Evolutionary conservation across 2,113 vertebrate genomes (phyloP).

Genomic region (Mormoops blainvillei): DNA sequence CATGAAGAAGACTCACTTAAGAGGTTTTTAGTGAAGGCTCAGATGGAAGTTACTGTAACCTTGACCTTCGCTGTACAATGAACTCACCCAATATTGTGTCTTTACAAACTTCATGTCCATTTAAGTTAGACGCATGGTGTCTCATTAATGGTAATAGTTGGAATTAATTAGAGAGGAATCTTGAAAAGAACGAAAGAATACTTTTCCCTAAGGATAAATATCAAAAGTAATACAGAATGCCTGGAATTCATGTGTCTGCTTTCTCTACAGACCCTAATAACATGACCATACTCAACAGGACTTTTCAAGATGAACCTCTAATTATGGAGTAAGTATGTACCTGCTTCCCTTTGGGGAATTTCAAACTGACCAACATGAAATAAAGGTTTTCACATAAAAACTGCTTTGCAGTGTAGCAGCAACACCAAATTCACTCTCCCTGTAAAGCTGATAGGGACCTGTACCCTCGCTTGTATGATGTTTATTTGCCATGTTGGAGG

Average conservation of each 20-base stretch:
- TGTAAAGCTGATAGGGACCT: neutral
- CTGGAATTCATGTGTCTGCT: conserved; percentile 30
- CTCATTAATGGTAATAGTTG: neutral
- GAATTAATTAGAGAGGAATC: neutral
- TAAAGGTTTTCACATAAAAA: neutral
- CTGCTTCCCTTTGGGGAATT: conserved; percentile 18
- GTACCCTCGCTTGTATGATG: neutral
- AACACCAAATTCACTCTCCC: neutral
- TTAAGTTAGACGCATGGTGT: neutral
- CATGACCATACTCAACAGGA: conserved; percentile 84
- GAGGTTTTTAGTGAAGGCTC: neutral
- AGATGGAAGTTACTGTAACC: neutral
- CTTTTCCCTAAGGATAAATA: neutral
- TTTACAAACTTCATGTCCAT: neutral
- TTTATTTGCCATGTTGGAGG: neutral
- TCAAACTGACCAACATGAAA: neutral
- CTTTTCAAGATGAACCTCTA: conserved; percentile 92
- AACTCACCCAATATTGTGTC: neutral
- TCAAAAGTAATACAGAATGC: neutral
- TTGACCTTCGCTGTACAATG: neutral
- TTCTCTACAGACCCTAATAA: conserved; percentile 82
- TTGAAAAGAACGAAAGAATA: neutral
- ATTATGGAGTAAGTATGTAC: conserved; percentile 95
- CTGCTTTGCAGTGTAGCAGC: neutral
- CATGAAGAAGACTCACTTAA: neutral